Base-by-base conservation (phyloP, 2,888 invertebrate genomes). In the Aspidiotus destructor region DNA sequence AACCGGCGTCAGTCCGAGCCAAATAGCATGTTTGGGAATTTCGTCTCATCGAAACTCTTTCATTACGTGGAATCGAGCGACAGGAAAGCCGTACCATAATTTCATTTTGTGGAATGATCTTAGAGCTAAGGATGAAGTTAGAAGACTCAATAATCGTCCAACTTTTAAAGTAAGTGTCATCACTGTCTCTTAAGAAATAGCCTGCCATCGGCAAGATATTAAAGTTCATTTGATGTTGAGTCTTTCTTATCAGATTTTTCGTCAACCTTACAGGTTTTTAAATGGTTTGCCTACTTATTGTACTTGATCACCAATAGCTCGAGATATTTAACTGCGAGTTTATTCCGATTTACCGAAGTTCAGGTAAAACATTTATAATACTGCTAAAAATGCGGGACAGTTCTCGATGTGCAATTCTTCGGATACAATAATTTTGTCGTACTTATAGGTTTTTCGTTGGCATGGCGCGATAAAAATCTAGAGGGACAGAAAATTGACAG, bases 21-120 rank as follows among this genome's bases (percentile, higher is more conserved):
- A 89, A 73, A 84, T 96, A 41, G 84, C 83, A 42, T 88, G 89
- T 67, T 79, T 98, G 75, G 91, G 91, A 2, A 85, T 95, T 74
- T 87, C 90, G 0, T 87, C 88, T 0, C 92, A 92, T 75, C 81
- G 94, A 73, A 82, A 86, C 72, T 89, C 89, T 48, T 92, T 93
- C 76, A 82, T 88, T 1, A 88, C 88, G 6, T 94, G 93, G 93
- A 86, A 92, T 73, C 83, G 83, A 74, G 78, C 80, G 62, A 88
- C 86, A 11, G 87, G 88, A 1, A 82, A 83, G 73, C 84, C 86
- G 41, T 90, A 87, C 77, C 92, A 92, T 77, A 87, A 87, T 73
- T 88, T 94, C 73, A 87, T 93, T 73, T 89, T 90, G 16, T 95
- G 95, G 95, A 92, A 92, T 76, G 95, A 95, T 77, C 76, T 88